phyloP scores from a whole-genome alignment of 2,113 vertebrate genomes.

The Gambusia holbrooki region DNA sequence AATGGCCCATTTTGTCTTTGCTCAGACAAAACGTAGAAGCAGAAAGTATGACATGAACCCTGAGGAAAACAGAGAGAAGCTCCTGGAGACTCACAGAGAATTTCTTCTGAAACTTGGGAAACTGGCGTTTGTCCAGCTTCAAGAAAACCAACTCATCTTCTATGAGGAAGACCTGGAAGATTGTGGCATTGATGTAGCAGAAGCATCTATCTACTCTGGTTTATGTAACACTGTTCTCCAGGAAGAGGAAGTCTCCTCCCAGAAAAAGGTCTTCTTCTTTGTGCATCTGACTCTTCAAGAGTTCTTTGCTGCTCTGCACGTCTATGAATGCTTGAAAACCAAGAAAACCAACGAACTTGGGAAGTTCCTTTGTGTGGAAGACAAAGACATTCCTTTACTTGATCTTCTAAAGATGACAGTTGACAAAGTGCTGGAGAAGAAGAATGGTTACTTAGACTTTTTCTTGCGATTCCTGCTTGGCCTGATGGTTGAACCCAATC shows the following conservation, averaged over 20 bases:
- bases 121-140: constrained; percentile 63
- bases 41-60: constrained; percentile 25
- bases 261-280: constrained; percentile 59
- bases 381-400: constrained; percentile 21
- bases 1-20: constrained; percentile 54
- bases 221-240: constrained; percentile 41
- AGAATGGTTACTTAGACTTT: constrained; percentile 48
- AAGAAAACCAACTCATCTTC: constrained; percentile 57
- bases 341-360: constrained; percentile 21
- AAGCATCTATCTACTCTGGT: constrained; percentile 29
- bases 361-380: constrained; percentile 22
- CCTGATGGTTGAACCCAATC: constrained; percentile 43
- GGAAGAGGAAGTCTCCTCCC: constrained; percentile 8
- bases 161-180: constrained; percentile 55
- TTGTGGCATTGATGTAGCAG: constrained; percentile 32
- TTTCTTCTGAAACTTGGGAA: constrained; percentile 64
- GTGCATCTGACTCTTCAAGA: constrained; percentile 68
- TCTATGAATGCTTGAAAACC: constrained; percentile 54
- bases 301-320: constrained; percentile 67
- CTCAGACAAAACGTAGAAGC: constrained; percentile 34
- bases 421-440: constrained; percentile 43
- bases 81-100: constrained; percentile 18
- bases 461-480: constrained; percentile 63
- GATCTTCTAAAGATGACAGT: constrained; percentile 58
- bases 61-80: neutral